A percentile compares a stretch with the other conserved stretches of the same genome.
These are phyloP conservation scores for Drosophila prolongata DNA, from an alignment of 2,888 invertebrate species.

Conservation along the genomic window DNA sequence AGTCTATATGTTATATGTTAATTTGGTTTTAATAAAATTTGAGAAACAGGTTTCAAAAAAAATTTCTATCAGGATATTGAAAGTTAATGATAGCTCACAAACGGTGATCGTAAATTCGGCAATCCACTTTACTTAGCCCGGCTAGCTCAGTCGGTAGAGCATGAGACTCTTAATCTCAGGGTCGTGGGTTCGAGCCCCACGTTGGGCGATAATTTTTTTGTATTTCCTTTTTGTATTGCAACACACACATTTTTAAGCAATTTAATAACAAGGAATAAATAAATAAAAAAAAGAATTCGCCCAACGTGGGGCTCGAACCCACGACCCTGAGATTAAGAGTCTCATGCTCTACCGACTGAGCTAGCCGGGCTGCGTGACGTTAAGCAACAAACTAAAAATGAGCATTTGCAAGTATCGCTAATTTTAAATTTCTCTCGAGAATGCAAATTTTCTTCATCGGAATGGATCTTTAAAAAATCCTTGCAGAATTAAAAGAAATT, in stretches of 20 bases:
- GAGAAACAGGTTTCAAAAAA: no score
- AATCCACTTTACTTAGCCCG: constrained; percentile 40
- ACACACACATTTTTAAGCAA: no score
- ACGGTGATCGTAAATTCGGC: background rate
- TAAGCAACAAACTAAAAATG: rapidly evolving
- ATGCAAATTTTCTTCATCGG: background rate
- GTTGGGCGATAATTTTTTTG: constrained; percentile 57
- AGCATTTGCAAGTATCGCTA: no score
- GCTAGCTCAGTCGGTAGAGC: constrained; percentile 79
- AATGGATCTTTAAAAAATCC: background rate
- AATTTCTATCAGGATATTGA: no score
- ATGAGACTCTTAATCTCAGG: constrained; percentile 73
- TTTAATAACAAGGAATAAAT: no score
- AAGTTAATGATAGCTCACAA: background rate
- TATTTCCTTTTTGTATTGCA: no score
- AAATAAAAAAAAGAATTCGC: constrained; percentile 28
- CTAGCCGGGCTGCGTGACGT: constrained; percentile 61
- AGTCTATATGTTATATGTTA: no score
- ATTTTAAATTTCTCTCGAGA: background rate
- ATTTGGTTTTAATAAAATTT: no score
- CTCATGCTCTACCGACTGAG: constrained; percentile 79
- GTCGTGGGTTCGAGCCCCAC: constrained; percentile 80
- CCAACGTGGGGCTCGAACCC: constrained; percentile 80
- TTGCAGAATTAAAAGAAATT: background rate
- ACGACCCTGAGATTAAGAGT: constrained; percentile 74